phyloP scores from a whole-genome alignment of 1,140 invertebrate species.

The Grapholita molesta region DNA sequence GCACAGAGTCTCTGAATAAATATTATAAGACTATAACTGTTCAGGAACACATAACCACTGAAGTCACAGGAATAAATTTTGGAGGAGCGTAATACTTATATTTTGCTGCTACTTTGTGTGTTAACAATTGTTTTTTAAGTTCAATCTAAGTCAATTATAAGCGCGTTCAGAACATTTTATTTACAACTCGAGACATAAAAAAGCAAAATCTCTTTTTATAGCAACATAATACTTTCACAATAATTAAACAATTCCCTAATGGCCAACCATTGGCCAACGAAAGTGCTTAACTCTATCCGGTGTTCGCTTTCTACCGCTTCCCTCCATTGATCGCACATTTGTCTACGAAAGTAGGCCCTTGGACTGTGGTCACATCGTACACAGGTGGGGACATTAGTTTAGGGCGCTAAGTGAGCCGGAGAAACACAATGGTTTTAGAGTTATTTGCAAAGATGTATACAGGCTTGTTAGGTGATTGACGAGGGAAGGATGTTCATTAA shows the following conservation, averaged over 20 bases:
- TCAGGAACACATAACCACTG: too few relatives aligned
- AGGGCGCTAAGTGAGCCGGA: not conserved
- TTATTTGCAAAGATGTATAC: not conserved
- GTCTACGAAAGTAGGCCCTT: not conserved
- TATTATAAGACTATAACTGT: too few relatives aligned
- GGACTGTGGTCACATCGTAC: not conserved
- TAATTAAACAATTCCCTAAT: conserved; percentile 9
- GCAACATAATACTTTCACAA: not conserved
- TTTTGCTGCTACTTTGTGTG: too few relatives aligned
- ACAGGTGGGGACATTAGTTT: not conserved
- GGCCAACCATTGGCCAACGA: not conserved
- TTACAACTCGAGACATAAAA: too few relatives aligned
- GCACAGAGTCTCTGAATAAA: too few relatives aligned
- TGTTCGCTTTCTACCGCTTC: not conserved
- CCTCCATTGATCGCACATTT: not conserved
- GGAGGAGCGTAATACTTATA: too few relatives aligned
- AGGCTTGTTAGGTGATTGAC: not conserved
- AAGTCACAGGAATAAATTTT: too few relatives aligned
- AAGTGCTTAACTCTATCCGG: conserved; percentile 8
- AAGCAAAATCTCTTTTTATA: not conserved
- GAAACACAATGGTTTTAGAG: not conserved
- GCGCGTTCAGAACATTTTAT: not conserved
- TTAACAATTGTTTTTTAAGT: too few relatives aligned
- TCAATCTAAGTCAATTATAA: too few relatives aligned
- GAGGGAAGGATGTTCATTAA: not conserved